These are phyloP conservation scores for Microplitis mediator DNA, from an alignment of 1,140 invertebrate genomes.

Conservation along the genomic window DNA sequence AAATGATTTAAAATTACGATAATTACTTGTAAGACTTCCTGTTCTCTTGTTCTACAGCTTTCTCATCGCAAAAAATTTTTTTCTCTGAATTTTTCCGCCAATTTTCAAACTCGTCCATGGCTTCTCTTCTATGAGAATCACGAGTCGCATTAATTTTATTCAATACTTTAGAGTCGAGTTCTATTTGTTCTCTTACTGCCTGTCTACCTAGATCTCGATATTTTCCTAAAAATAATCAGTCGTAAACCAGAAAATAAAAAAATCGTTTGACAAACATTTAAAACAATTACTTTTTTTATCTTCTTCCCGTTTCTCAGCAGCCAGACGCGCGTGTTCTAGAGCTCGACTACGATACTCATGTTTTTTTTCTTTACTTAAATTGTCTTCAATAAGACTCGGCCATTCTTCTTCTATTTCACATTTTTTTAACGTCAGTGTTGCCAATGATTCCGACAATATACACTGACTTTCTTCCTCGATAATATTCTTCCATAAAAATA, in stretches of 20 bases:
- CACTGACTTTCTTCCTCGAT: slow-evolving; percentile 66
- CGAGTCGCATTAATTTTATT: slow-evolving; percentile 66
- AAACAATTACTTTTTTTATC: slow-evolving; percentile 58
- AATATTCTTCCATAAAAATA: slow-evolving; percentile 67
- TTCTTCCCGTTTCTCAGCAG: slow-evolving; percentile 63
- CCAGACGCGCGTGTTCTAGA: slow-evolving; percentile 57
- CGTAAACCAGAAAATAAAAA: not conserved
- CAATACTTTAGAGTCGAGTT: slow-evolving; percentile 63
- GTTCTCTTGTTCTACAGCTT: slow-evolving; percentile 41
- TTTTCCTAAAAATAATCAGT: slow-evolving; percentile 41
- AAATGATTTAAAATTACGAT: slow-evolving; percentile 10
- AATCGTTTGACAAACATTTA: not conserved
- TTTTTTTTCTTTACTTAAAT: slow-evolving; percentile 65
- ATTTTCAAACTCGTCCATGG: slow-evolving; percentile 70
- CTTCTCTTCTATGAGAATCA: slow-evolving; percentile 65
- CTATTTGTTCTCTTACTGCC: slow-evolving; percentile 68
- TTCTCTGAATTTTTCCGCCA: slow-evolving; percentile 63
- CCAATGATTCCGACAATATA: slow-evolving; percentile 62
- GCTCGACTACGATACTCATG: slow-evolving; percentile 60
- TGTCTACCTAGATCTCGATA: slow-evolving; percentile 58
- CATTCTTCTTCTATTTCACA: slow-evolving; percentile 59
- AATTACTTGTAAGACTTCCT: slow-evolving; percentile 45
- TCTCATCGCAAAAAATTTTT: slow-evolving; percentile 41
- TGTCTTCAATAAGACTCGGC: slow-evolving; percentile 62
- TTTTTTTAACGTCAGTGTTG: slow-evolving; percentile 70